Percentiles rank a stretch among this genome's conserved stretches.
Conservation (phyloP, 2,888 invertebrate genomes). For the Eilema sororculum region DNA sequence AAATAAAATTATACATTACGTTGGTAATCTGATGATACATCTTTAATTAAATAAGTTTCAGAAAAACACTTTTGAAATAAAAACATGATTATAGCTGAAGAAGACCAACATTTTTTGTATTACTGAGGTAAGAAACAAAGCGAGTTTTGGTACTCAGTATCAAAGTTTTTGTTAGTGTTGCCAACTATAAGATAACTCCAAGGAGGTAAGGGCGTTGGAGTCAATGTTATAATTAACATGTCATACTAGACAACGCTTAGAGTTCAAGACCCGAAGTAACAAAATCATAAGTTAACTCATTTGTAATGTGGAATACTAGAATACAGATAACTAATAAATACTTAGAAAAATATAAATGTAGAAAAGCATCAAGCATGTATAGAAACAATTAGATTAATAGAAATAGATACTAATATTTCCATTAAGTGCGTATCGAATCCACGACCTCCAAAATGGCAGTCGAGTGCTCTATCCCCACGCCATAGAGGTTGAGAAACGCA, state of each 20-base stretch:
- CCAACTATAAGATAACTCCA: neutral
- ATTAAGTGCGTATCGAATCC: neutral
- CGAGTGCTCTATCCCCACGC: neutral
- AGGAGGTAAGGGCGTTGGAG: neutral
- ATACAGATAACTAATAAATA: neutral
- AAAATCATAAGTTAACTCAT: no score
- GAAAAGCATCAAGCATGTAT: no score
- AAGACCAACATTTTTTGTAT: neutral
- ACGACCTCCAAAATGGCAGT: neutral
- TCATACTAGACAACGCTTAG: neutral
- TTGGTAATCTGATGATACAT: constrained; percentile 1
- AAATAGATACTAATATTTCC: neutral
- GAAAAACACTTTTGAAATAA: neutral
- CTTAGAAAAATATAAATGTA: no score
- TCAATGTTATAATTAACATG: neutral
- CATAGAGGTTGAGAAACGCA: no score
- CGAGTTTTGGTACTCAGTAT: neutral
- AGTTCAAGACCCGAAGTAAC: no score
- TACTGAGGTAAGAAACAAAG: neutral
- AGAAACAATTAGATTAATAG: no score
- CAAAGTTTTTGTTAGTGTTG: neutral
- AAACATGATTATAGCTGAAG: neutral
- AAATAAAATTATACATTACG: neutral
- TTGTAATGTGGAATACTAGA: no score
- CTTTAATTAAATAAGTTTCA: neutral